These are phyloP conservation scores for Antechinus stuartii DNA, from an alignment of 2,113 vertebrate species.

Conservation along the genomic window DNA sequence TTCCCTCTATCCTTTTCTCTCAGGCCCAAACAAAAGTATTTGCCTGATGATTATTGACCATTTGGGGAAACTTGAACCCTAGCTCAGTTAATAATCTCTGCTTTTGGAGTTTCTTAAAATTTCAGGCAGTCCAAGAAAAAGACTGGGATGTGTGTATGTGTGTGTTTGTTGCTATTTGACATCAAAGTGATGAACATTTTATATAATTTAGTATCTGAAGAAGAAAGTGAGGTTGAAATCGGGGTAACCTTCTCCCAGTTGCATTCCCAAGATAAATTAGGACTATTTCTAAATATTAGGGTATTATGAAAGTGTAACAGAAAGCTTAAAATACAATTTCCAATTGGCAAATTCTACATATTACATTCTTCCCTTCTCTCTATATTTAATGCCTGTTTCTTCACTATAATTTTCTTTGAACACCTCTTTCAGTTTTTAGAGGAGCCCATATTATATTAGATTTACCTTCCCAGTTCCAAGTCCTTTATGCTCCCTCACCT, in stretches of 20 bases:
- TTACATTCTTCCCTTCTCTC: neutral
- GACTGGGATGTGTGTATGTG: too few relatives aligned
- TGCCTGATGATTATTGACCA: neutral
- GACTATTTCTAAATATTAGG: neutral
- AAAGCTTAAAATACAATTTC: neutral
- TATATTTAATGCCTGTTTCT: neutral
- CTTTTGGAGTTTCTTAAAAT: neutral
- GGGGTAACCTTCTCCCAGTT: neutral
- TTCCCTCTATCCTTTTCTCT: neutral
- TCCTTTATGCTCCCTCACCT: neutral
- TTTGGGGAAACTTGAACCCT: neutral
- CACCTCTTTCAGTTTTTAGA: neutral
- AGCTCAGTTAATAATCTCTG: neutral
- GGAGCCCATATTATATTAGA: neutral
- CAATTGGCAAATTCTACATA: neutral
- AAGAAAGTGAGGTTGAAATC: neutral
- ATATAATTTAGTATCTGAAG: neutral
- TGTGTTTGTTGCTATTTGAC: neutral
- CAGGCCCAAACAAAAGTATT: neutral
- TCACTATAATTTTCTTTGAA: neutral
- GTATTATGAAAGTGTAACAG: neutral
- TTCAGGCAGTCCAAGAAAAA: neutral
- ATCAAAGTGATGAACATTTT: neutral
- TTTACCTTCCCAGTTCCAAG: neutral
- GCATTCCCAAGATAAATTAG: neutral